phyloP scores from a whole-genome alignment of 2,113 vertebrate genomes.

The Herpetotheres cachinnans region DNA sequence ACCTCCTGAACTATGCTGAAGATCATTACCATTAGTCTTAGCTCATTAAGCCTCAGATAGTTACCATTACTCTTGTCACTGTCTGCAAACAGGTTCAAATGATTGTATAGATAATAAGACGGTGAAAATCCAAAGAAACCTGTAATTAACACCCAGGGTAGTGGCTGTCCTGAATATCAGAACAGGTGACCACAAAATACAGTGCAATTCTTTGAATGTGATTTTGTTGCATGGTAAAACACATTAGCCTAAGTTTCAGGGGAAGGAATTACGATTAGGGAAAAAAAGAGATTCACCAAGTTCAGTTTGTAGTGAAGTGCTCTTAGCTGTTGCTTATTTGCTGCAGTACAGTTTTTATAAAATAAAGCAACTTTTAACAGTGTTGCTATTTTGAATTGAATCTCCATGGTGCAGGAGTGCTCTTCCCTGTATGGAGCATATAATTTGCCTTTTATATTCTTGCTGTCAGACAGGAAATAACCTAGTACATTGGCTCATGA shows the following conservation, averaged over 20 bases:
- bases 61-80: neutral
- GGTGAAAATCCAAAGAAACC: neutral
- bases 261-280: neutral
- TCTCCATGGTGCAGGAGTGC: neutral
- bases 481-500: neutral
- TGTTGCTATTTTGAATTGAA: neutral
- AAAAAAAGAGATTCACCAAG: neutral
- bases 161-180: neutral
- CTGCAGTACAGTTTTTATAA: neutral
- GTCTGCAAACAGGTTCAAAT: neutral
- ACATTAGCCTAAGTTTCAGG: neutral
- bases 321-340: neutral
- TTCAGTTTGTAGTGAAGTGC: neutral
- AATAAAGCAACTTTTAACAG: neutral
- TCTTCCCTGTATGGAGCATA: neutral
- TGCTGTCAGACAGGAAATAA: neutral
- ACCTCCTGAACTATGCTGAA: neutral
- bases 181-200: neutral
- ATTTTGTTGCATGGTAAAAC: neutral
- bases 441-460: neutral
- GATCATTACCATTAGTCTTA: neutral
- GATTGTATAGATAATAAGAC: neutral
- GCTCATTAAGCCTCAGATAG: neutral
- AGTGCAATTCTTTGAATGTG: neutral
- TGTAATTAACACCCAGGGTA: neutral